Base-by-base conservation (phyloP, 2,888 invertebrate species). In the Unio delphinus region DNA sequence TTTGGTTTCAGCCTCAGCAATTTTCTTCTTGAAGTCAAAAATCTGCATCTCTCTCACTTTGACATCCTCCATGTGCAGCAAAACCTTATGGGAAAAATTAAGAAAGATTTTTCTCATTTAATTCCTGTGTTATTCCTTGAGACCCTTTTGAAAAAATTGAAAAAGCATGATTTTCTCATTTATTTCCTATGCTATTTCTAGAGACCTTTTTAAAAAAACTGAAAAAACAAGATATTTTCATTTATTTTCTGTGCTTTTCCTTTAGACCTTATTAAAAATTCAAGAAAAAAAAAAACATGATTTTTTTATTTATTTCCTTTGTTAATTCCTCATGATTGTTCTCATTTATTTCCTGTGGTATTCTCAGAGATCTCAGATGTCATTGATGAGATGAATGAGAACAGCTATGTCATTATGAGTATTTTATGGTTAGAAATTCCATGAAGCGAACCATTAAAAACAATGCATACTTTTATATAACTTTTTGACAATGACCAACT, bases 21-120 rank as follows among this genome's bases (percentile, higher is more conserved):
- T 90, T 8, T 92, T 92, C 89, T 94, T 95, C 89, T 94, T 94
- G 81, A 93, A 90, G 83, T 94, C 94, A 80, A 92, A 89, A 73
- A 94, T 93, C 81, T 93, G 93, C 11, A 91, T 90, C 81, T 93
- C 92, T 78, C 87, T 77, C 26, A 87, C 85, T 68, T 89, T 89
- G 5, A 90, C 84, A 72, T 89, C 89, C 70, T 89, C 89, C 88
- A 89, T 89, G 65, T 87, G 86, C 81, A 86, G 87, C 28, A 90
- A 69, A 26, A 90, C 93, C 45, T 45, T 45, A 45, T 45, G 45
- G 45, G 45, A 45, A 45, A 11, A 45, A 45, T 84, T 87, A 67
- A 11, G 61, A 26, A 20, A 60, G 67, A 18, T 45, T 66, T 15
- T 55, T 54, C 45, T 45, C 45, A 45, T 45, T 45, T 45, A 45